A percentile compares a stretch with the other conserved stretches of the same genome.
Evolutionary conservation across 2,888 invertebrate species (phyloP).

Genomic region (Melipona bicolor): DNA sequence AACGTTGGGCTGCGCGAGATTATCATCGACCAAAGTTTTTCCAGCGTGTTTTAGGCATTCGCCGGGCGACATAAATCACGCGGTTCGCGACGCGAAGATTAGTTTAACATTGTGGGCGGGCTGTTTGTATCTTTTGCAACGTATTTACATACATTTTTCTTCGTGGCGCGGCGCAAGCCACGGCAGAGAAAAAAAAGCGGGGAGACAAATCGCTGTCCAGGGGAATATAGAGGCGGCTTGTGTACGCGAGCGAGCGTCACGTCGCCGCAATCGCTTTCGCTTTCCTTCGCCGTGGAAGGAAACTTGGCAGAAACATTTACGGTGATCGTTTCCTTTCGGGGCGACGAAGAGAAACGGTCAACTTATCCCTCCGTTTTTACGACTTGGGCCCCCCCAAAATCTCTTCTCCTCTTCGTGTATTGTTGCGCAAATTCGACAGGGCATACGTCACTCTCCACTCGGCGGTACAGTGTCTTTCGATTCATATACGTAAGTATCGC

Average conservation of each 20-base stretch:
- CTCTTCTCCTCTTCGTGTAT: conserved; percentile 41
- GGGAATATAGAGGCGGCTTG: conserved; percentile 56
- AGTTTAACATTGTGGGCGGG: conserved; percentile 51
- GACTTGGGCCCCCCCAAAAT: conserved; percentile 27
- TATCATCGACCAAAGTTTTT: conserved; percentile 26
- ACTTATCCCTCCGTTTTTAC: conserved; percentile 46
- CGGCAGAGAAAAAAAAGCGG: conserved; percentile 37
- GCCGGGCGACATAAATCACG: conserved; percentile 58
- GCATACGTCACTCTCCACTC: conserved; percentile 46
- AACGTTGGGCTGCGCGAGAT: conserved; percentile 11
- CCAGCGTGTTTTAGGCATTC: conserved; percentile 53
- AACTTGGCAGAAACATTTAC: conserved; percentile 54
- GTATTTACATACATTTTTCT: conserved; percentile 69
- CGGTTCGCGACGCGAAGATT: conserved; percentile 45
- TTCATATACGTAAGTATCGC: conserved; percentile 2
- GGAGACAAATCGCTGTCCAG: conserved; percentile 65
- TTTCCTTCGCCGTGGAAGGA: conserved; percentile 35
- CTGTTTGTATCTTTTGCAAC: conserved; percentile 51
- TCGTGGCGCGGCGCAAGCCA: conserved; percentile 27
- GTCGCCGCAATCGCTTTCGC: conserved; percentile 38
- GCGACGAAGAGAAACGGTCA: conserved; percentile 9
- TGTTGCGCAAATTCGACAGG: conserved; percentile 55
- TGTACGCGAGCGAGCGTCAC: conserved; percentile 11
- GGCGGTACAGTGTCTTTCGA: conserved; percentile 41
- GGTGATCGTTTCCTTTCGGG: conserved; percentile 27